Conservation (phyloP, 2,888 invertebrate genomes). For the Anthophora plumipes region DNA sequence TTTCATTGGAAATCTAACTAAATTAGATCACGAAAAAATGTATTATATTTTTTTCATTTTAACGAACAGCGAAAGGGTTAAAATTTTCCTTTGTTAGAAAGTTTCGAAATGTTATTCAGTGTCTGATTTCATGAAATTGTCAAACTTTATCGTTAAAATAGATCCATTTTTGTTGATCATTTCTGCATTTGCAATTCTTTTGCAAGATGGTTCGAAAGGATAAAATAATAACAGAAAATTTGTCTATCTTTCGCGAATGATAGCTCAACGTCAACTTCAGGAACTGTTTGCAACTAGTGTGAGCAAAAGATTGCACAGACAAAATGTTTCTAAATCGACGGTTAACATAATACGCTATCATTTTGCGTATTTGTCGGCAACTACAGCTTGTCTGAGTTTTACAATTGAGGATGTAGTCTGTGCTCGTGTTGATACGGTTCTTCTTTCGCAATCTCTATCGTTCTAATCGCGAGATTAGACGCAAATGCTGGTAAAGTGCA, state of each 20-base stretch:
- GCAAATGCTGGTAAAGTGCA: neutral
- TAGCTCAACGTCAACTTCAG: constrained; percentile 13
- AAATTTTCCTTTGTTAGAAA: too few species aligned
- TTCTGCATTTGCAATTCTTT: too few species aligned
- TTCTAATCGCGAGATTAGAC: neutral
- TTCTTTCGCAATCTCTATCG: constrained; percentile 5
- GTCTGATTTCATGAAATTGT: too few species aligned
- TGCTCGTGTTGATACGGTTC: neutral
- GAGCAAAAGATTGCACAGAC: constrained; percentile 7
- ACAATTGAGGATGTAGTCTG: constrained; percentile 48
- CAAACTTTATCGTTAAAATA: too few species aligned
- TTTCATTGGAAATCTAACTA: too few species aligned
- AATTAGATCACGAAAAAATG: too few species aligned
- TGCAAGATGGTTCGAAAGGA: too few species aligned
- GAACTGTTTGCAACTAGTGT: neutral
- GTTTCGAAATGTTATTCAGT: too few species aligned
- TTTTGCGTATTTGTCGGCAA: constrained; percentile 45
- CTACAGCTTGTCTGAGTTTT: constrained; percentile 14
- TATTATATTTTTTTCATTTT: too few species aligned
- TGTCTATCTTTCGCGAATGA: constrained; percentile 13
- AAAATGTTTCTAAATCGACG: constrained; percentile 50
- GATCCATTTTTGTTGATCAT: too few species aligned
- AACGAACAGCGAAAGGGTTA: too few species aligned
- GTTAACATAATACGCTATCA: constrained; percentile 49
- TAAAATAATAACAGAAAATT: neutral